Evolutionary conservation across 2,113 vertebrate species (phyloP), one percentile per base, ranked within the genome.

Genomic region (Scomber japonicus): DNA sequence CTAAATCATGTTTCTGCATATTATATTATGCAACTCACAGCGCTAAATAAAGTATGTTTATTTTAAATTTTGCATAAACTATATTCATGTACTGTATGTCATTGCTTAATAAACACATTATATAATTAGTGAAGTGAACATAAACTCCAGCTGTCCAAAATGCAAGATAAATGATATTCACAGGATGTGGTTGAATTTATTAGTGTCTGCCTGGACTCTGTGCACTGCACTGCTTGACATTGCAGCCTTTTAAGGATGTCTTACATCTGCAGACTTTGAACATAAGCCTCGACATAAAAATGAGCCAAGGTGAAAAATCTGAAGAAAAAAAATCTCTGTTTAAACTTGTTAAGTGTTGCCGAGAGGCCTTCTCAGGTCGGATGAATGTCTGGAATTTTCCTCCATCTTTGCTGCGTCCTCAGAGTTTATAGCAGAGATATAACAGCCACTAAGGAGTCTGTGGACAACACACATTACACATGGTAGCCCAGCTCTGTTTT

Each of bases 331-430:
- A 55, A 67, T 79, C 69, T 75, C 64, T 85, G 70, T 81, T 78
- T 75, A 54, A 86, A 86, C 75, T 35, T 91, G 82, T 49, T 70
- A 50, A 45, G 61, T 62, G 15, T 24, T 62, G 49, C 56, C 0
- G 11, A 66, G 72, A 71, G 53, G 83, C 75, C 54, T 55, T 35
- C n/a, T 21, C 64, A 56, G 35, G 57, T 61, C n/a, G 8, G 19
- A 79, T 74, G 71, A 75, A 82, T 72, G 60, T 66, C 46, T 78
- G 74, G 77, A 85, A 88, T 83, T 70, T 44, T 35, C 5, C 14
- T 54, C 35, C 16, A 56, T 83, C 30, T 68, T 45, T 46, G 3
- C 51, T 54, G 17, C 11, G 4, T 54, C 24, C 35, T 51, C 7
- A 53, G n/a, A 30, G 27, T 57, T 63, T n/a, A 49, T 3, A 60